phyloP scores from a whole-genome alignment of 2,888 invertebrate species.

The Metopia argyrocephala region DNA sequence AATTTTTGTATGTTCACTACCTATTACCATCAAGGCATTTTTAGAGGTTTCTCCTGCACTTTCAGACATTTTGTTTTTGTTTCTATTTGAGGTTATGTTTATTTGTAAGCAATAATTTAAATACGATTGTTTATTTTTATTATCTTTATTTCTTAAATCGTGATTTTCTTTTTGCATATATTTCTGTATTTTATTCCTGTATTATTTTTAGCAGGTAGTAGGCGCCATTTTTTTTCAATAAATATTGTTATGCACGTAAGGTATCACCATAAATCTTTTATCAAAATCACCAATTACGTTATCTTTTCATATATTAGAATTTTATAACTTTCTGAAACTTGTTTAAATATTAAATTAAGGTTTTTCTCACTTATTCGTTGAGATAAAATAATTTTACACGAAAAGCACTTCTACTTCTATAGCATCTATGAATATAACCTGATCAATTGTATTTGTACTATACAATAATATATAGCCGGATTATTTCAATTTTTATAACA shows the following conservation, averaged over 20 bases:
- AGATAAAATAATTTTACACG: background rate
- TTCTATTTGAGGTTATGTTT: constrained; percentile 51
- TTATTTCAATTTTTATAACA: background rate
- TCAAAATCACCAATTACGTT: constrained; percentile 37
- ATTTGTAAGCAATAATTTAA: background rate
- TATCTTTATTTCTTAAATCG: background rate
- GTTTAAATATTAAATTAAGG: background rate
- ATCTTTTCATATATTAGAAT: constrained; percentile 16
- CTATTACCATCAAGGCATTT: constrained; percentile 35
- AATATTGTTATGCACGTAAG: constrained; percentile 46
- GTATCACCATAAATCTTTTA: too few relatives aligned
- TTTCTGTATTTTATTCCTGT: constrained; percentile 19
- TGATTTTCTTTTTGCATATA: background rate
- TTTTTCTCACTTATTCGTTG: background rate
- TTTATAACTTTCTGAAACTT: background rate
- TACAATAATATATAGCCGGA: background rate
- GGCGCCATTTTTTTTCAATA: constrained; percentile 58
- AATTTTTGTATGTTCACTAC: constrained; percentile 23
- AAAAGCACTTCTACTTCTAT: constrained; percentile 29
- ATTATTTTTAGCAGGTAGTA: constrained; percentile 38
- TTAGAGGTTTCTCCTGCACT: constrained; percentile 20
- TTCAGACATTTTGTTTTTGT: constrained; percentile 45
- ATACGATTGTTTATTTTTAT: background rate
- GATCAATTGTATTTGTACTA: constrained; percentile 1
- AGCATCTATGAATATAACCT: constrained; percentile 24